Percentiles rank a stretch among this genome's conserved stretches.
phyloP scores from a whole-genome alignment of 1,140 invertebrate genomes.

The Oreohelix idahoensis region DNA sequence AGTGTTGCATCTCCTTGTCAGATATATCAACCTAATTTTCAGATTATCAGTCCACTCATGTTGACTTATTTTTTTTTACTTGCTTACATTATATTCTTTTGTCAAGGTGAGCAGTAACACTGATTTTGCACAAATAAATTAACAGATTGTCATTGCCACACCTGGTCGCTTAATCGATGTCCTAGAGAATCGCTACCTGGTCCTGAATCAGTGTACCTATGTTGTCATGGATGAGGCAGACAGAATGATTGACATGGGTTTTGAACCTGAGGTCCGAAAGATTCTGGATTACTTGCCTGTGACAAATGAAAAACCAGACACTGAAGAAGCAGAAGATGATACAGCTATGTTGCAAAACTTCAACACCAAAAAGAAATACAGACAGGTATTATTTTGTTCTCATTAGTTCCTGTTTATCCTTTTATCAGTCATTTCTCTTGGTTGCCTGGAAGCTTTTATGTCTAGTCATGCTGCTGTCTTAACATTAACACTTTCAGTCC shows the following conservation, averaged over 20 bases:
- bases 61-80: too few relatives aligned
- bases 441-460: too few relatives aligned
- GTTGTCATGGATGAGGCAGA: constrained; percentile 87
- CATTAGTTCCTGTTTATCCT: background rate
- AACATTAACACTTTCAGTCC: too few relatives aligned
- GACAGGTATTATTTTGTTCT: constrained; percentile 79
- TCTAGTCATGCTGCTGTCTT: too few relatives aligned
- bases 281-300: constrained; percentile 99
- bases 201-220: constrained; percentile 91
- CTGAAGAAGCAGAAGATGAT: constrained; percentile 98
- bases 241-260: constrained; percentile 99
- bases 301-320: constrained; percentile 98
- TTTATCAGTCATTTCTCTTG: too few relatives aligned
- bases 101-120: background rate
- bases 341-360: constrained; percentile 93
- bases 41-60: too few relatives aligned
- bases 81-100: too few relatives aligned
- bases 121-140: constrained; percentile 35
- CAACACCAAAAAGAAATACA: constrained; percentile 92
- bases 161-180: constrained; percentile 99
- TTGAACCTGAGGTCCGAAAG: constrained; percentile 97
- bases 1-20: too few relatives aligned
- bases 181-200: constrained; percentile 97
- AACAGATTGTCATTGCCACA: constrained; percentile 98
- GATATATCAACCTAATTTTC: too few relatives aligned